phyloP scores from a whole-genome alignment of 1,140 invertebrate genomes.

The Macrosteles quadrilineatus region DNA sequence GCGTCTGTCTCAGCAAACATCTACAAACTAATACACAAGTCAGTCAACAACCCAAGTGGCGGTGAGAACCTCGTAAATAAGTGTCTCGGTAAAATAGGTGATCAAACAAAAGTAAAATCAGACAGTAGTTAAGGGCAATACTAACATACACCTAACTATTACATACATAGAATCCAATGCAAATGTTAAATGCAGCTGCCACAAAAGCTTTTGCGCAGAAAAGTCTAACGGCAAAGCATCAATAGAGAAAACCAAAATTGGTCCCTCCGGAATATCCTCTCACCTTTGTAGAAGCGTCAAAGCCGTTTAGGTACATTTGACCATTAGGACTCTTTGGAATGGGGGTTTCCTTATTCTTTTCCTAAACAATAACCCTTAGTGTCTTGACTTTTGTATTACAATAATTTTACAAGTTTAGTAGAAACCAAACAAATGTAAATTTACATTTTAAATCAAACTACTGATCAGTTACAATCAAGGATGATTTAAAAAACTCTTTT shows the following conservation, averaged over 20 bases:
- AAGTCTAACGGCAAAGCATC: slow-evolving; percentile 22
- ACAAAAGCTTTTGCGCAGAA: slow-evolving; percentile 26
- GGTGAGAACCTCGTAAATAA: neutral
- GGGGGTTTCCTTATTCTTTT: slow-evolving; percentile 13
- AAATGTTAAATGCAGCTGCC: slow-evolving; percentile 26
- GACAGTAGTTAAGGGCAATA: slow-evolving; percentile 5
- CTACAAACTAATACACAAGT: slow-evolving; percentile 4
- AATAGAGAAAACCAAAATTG: neutral
- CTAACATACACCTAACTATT: slow-evolving; percentile 12
- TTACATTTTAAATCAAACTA: too few species aligned
- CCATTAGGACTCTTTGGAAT: neutral
- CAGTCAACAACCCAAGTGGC: neutral
- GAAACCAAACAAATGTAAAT: too few species aligned
- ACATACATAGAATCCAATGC: slow-evolving; percentile 48
- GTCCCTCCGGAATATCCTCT: neutral
- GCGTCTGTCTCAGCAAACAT: neutral
- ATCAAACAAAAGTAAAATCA: slow-evolving; percentile 1
- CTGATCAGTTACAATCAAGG: neutral
- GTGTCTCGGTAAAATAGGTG: slow-evolving; percentile 4
- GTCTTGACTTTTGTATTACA: neutral
- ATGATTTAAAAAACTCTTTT: neutral
- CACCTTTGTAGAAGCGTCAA: slow-evolving; percentile 7
- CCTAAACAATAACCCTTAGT: slow-evolving; percentile 25
- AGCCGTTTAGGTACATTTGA: slow-evolving; percentile 15
- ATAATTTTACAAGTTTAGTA: neutral